Conservation (phyloP, 2,113 vertebrate species). For the Atrichornis clamosus region DNA sequence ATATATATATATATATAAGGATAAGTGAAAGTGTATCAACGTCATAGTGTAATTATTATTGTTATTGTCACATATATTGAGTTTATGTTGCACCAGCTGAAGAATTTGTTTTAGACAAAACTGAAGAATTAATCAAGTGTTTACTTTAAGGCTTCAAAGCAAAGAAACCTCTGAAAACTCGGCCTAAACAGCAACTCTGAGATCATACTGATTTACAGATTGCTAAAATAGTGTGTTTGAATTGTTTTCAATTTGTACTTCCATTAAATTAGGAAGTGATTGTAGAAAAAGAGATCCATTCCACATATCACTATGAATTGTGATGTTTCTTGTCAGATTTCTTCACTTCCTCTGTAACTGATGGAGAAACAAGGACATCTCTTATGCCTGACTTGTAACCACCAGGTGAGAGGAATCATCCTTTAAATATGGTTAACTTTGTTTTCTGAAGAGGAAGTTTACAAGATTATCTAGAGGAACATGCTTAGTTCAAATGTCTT, state of each 20-base stretch:
- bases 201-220: background rate
- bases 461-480: background rate
- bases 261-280: background rate
- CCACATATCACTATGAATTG: background rate
- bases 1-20: background rate
- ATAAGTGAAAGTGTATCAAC: background rate
- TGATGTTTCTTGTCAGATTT: background rate
- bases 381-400: background rate
- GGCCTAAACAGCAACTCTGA: background rate
- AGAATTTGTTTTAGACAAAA: background rate
- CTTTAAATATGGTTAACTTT: background rate
- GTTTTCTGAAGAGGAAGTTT: background rate
- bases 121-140: background rate
- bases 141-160: background rate
- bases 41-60: background rate
- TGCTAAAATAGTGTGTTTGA: accelerated
- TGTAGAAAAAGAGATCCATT: background rate
- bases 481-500: background rate
- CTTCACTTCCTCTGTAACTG: accelerated
- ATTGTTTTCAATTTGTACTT: background rate
- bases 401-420: background rate
- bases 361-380: background rate
- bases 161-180: background rate
- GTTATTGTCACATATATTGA: background rate
- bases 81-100: background rate